These are phyloP conservation scores for Smittia aterrima DNA, from an alignment of 2,888 invertebrate species.

Conservation along the genomic window DNA sequence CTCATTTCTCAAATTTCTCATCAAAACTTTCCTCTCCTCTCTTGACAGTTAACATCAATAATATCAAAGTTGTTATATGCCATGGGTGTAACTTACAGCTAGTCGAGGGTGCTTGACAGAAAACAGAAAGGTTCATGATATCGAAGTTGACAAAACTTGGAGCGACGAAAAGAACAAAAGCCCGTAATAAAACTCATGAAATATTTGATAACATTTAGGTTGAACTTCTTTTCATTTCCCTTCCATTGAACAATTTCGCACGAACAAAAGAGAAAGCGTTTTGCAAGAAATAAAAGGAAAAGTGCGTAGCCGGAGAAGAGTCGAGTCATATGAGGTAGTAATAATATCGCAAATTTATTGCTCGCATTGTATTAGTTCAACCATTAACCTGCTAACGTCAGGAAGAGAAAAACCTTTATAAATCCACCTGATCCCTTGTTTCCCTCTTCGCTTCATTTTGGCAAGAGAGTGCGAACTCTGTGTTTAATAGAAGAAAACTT, in stretches of 20 bases:
- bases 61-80: background rate
- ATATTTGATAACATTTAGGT: slow-evolving; percentile 30
- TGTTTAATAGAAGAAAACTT: background rate
- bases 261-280: background rate
- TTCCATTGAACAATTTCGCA: background rate
- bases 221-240: slow-evolving; percentile 11
- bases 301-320: background rate
- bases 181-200: slow-evolving; percentile 30
- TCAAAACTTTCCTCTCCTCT: background rate
- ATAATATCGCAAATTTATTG: slow-evolving; percentile 33
- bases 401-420: slow-evolving; percentile 29
- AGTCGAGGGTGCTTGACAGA: background rate
- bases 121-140: background rate
- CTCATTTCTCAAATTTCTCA: background rate
- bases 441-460: background rate
- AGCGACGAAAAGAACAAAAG: background rate
- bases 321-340: background rate
- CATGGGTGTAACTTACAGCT: no score
- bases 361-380: slow-evolving; percentile 34
- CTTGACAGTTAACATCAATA: background rate
- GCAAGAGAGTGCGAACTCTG: background rate
- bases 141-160: background rate
- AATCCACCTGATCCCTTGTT: slow-evolving; percentile 30
- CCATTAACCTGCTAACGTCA: slow-evolving; percentile 2
- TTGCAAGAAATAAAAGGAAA: background rate